phyloP scores from a whole-genome alignment of 2,888 invertebrate species.

The Tenthredo livida region DNA sequence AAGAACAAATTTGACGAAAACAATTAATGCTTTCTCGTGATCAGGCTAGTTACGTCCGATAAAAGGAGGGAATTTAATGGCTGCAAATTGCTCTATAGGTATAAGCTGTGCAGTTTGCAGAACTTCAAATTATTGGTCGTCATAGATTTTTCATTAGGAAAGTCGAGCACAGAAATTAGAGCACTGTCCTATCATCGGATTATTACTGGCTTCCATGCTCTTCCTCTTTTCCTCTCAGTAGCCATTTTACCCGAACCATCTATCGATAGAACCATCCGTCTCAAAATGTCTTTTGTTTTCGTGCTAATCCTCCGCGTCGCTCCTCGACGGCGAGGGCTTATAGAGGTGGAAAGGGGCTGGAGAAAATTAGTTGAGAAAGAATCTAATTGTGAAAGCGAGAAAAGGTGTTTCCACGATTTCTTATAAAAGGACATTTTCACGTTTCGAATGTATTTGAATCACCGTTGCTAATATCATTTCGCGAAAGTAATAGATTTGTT shows the following conservation, averaged over 20 bases:
- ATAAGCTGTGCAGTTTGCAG: neutral
- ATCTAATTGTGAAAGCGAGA: slow-evolving; percentile 34
- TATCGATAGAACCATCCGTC: slow-evolving; percentile 25
- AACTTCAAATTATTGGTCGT: neutral
- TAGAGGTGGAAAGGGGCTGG: slow-evolving; percentile 22
- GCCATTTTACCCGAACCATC: slow-evolving; percentile 25
- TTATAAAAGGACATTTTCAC: neutral
- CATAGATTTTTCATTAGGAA: slow-evolving; percentile 12
- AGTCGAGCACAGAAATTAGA: neutral
- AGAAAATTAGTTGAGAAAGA: slow-evolving; percentile 42
- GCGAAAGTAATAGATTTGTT: neutral
- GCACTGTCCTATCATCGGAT: slow-evolving; percentile 15
- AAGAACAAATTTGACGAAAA: neutral
- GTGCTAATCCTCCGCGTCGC: slow-evolving; percentile 31
- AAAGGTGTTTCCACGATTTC: neutral
- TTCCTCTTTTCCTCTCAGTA: neutral
- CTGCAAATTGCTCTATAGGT: neutral
- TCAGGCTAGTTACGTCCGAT: neutral
- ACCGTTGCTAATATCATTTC: neutral
- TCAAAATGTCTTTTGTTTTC: slow-evolving; percentile 47
- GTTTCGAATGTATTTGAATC: neutral
- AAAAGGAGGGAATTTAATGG: neutral
- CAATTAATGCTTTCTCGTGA: neutral
- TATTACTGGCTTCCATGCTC: neutral
- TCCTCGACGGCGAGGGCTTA: slow-evolving; percentile 19